Conservation (phyloP, 23 tunicate genomes). For the Botrylloides violaceus region DNA sequence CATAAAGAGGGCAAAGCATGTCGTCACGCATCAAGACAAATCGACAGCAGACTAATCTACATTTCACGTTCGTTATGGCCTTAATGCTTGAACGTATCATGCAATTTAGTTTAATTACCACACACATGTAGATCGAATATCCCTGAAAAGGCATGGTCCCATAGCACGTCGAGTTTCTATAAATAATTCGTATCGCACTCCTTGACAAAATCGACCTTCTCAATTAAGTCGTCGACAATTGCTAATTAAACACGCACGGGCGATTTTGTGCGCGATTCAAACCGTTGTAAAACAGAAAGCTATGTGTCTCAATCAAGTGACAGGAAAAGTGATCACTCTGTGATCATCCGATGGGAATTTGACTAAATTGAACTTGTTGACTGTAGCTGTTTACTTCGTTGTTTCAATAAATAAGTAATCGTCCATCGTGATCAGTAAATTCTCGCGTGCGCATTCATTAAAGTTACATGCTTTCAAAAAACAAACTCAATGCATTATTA, state of each 20-base stretch:
- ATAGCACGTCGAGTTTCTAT: background rate
- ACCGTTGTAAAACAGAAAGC: background rate
- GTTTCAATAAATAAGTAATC: background rate
- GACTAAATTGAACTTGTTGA: background rate
- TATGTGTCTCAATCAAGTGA: conserved; percentile 25
- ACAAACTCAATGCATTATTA: too few relatives aligned
- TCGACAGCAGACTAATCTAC: too few relatives aligned
- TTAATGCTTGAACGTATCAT: background rate
- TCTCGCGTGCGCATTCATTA: background rate
- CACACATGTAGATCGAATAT: background rate
- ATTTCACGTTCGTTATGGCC: too few relatives aligned
- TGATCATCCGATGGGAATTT: background rate
- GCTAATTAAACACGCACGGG: conserved; percentile 23
- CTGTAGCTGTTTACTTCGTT: background rate
- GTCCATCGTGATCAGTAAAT: background rate
- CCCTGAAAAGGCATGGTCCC: background rate
- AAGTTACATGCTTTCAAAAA: background rate
- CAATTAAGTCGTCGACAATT: conserved; percentile 18
- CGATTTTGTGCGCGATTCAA: background rate
- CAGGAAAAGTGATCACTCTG: conserved; percentile 4
- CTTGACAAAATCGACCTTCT: background rate
- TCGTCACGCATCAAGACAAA: too few relatives aligned
- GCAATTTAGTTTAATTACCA: background rate
- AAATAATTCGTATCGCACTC: background rate
- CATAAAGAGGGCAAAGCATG: too few relatives aligned